Evolutionary conservation across 2,797 vertebrate genomes (phyloP), one percentile per base, ranked within the genome.

Genomic region (Lutjanus campechanus): DNA sequence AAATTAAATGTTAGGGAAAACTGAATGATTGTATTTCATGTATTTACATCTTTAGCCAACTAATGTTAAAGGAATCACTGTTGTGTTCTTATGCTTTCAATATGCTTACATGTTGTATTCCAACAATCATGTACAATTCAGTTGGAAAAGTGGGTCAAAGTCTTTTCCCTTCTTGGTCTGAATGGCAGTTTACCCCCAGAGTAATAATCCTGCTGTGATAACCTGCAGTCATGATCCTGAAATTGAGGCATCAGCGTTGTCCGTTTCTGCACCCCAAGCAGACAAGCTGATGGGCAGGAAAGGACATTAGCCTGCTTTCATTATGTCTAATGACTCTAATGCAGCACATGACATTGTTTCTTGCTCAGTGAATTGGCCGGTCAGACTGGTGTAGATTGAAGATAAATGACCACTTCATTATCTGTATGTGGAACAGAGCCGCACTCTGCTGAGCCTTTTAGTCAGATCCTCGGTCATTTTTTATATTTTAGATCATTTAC

Each of bases 261-360:
- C 86, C 44, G 49, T 86, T 80, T 87, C 76, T 81, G 88, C 86
- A 90, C 86, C 85, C 84, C 66, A 93, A 96, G 96, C 94, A 96
- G 84, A 88, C 88, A 79, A 78, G 82, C 89, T 90, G 93, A 94
- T 93, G 93, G 96, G 95, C 94, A 96, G 95, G 94, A 96, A 96
- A 97, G 96, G 96, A 96, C 96, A 98, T 98, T 97, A 97, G 94
- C 95, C 95, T 93, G 95, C 96, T 97, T 96, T 96, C 97, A 98
- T 98, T 98, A 97, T 81, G 19, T 92, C 96, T 97, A 98, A 98
- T 96, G 95, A 96, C 95, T 96, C 96, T 96, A 98, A 97, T 97
- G 96, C 95, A 92, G 94, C 93, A 95, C 96, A 97, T 95, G 94
- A 97, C 96, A 96, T 92, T 96, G 95, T 95, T 95, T 86, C 94